These are phyloP conservation scores for Penaeus indicus DNA, from an alignment of 1,140 invertebrate genomes.

Conservation along the genomic window DNA sequence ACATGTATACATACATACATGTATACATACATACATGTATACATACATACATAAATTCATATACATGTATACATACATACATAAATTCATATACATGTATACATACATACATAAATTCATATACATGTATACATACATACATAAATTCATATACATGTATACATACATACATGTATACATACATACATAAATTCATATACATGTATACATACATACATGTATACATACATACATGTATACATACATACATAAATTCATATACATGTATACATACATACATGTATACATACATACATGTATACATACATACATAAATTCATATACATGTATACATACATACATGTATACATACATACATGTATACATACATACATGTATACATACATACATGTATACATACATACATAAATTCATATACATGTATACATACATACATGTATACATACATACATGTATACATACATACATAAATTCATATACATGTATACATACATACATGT, in stretches of 20 bases:
- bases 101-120: constrained; percentile 26
- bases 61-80: not conserved
- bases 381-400: constrained; percentile 9
- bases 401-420: not conserved
- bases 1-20: not conserved
- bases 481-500: not conserved
- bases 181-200: not conserved
- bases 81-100: constrained; percentile 1
- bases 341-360: constrained; percentile 32
- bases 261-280: not conserved
- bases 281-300: not conserved
- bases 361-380: constrained; percentile 29
- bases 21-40: not conserved
- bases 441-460: constrained; percentile 1
- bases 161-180: constrained; percentile 1
- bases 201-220: not conserved
- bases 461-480: not conserved
- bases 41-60: not conserved
- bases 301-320: not conserved
- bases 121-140: constrained; percentile 29
- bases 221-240: not conserved
- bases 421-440: not conserved
- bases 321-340: constrained; percentile 31
- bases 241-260: not conserved
- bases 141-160: constrained; percentile 21